Evolutionary conservation across 2,113 vertebrate genomes (phyloP), one percentile per base, ranked within the genome.

Genomic region (Heteronetta atricapilla): DNA sequence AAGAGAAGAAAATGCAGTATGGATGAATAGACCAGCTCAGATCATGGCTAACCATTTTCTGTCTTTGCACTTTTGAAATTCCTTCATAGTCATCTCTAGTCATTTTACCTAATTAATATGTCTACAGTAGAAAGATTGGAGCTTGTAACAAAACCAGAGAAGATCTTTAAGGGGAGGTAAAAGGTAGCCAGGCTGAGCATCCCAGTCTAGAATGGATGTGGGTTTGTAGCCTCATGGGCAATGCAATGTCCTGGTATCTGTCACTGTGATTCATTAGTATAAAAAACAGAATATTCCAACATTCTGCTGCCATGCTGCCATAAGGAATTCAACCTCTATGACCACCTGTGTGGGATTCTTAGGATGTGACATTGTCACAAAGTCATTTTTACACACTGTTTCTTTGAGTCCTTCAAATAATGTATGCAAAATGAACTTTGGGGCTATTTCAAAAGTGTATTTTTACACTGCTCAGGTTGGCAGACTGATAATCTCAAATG

Each of bases 401-500:
- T 55, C 33, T 63, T 28, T 53, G 34, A 70, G 16, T 70, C 3
- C 58, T 44, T 23, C 16, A 26, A 34, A 42, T 63, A 70, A 62
- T 2, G 1, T 8, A 13, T 18, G 6, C 9, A 64, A 93, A 83
- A 72, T 33, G 18, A 83, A 5, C 10, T 10, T 26, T 19, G 10
- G 11, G 3, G 5, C 11, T 8, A 4, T 36, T 18, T 31, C 14
- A 34, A 64, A 77, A 53, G 1, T 17, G 7, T 3, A 2, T 3
- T 68, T 70, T 58, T 68, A 15, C 3, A 3, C 14, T 63, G 15
- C 9, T 80, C 9, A 33, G 10, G 66, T 29, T 25, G 42, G 23
- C 11, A 93, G 44, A 38, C 7, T 38, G n/a, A 36, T n/a, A 72
- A 11, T 6, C 13, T 68, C 21, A 34, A 21, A 31, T 10, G 7